Percentiles rank a stretch among this genome's conserved stretches.
Conservation (phyloP, 1,140 invertebrate species). For the Drosophila chauvacae region DNA sequence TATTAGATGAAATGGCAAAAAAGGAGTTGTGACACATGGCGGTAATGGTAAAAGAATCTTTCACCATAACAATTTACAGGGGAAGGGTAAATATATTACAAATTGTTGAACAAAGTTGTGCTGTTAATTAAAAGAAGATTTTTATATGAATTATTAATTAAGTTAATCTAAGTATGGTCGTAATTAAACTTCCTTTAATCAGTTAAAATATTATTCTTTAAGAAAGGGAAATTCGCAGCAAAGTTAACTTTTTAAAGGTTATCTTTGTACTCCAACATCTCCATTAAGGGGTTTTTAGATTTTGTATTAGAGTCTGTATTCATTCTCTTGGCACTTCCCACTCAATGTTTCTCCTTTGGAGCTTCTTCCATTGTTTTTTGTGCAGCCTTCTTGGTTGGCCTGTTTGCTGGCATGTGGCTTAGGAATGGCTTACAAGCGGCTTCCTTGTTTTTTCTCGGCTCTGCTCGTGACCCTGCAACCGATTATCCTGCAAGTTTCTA, state of each 20-base stretch:
- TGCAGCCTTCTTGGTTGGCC: slow-evolving; percentile 7
- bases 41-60: background rate
- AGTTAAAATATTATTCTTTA: background rate
- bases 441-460: slow-evolving; percentile 32
- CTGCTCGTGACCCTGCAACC: slow-evolving; percentile 24
- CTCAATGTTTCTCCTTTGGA: slow-evolving; percentile 1
- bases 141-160: background rate
- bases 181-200: background rate
- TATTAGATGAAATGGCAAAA: background rate
- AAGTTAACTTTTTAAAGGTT: background rate
- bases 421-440: slow-evolving; percentile 41
- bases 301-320: background rate
- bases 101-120: background rate
- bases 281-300: background rate
- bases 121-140: background rate
- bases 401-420: slow-evolving; percentile 43
- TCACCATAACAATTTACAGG: background rate
- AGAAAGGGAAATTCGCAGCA: background rate
- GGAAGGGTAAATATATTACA: background rate
- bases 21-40: background rate
- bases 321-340: background rate
- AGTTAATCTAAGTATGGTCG: background rate
- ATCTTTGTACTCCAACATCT: background rate
- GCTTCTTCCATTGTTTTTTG: slow-evolving; percentile 22
- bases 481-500: slow-evolving; percentile 35